phyloP scores from a whole-genome alignment of 2,797 vertebrate genomes.

The Coregonus sp. region DNA sequence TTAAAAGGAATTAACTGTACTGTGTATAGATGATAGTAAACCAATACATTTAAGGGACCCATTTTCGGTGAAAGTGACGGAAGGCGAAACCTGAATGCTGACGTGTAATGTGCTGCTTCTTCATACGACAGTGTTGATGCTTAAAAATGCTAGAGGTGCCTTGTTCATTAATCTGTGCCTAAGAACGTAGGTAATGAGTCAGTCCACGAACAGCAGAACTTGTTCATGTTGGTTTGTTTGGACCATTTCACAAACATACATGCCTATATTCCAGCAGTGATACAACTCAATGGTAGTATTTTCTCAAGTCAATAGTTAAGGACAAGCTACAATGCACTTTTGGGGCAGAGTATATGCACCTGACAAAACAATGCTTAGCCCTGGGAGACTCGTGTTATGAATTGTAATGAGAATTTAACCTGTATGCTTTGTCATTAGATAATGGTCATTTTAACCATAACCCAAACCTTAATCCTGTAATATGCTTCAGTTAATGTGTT shows the following conservation, averaged over 20 bases:
- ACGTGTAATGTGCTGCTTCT: constrained; percentile 73
- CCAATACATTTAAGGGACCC: constrained; percentile 57
- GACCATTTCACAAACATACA: constrained; percentile 54
- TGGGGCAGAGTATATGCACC: constrained; percentile 50
- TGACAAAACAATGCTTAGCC: constrained; percentile 55
- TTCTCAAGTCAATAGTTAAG: constrained; percentile 44
- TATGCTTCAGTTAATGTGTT: constrained; percentile 40
- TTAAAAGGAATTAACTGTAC: constrained; percentile 57
- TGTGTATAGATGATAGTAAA: constrained; percentile 55
- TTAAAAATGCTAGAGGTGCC: constrained; percentile 81
- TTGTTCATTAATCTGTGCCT: constrained; percentile 82
- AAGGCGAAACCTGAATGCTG: constrained; percentile 68
- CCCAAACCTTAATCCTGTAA: constrained; percentile 48
- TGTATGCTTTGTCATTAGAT: constrained; percentile 50
- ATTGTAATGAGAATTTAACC: constrained; percentile 29
- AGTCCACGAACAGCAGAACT: constrained; percentile 59
- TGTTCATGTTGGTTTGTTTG: constrained; percentile 44
- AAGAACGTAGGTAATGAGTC: constrained; percentile 66
- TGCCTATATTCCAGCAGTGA: constrained; percentile 51
- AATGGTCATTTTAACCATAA: constrained; percentile 42
- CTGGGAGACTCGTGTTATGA: constrained; percentile 33
- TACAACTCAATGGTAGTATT: constrained; percentile 59
- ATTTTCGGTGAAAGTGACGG: constrained; percentile 54
- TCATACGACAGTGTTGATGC: constrained; percentile 73
- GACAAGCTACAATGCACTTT: constrained; percentile 74